Evolutionary conservation across 1,140 invertebrate species (phyloP).

Genomic region (Diachasma alloeum): DNA sequence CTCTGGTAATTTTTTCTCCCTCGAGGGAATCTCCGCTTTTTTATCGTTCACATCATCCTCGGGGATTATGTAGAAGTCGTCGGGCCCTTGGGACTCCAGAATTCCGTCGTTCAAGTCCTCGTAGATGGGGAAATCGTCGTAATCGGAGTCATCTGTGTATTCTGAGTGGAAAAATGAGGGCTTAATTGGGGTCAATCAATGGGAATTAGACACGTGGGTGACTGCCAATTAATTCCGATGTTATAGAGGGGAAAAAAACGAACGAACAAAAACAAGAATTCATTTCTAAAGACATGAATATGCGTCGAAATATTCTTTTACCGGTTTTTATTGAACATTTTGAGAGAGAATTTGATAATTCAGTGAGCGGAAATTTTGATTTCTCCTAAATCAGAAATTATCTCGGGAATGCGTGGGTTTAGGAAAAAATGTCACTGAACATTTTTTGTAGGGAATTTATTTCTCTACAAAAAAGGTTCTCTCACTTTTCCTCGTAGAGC

Average conservation of each 20-base stretch:
- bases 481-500: too few species aligned
- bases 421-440: too few species aligned
- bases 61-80: slow-evolving; percentile 47
- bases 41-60: slow-evolving; percentile 12
- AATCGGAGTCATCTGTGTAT: slow-evolving; percentile 49
- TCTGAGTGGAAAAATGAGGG: slow-evolving; percentile 33
- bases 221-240: not conserved
- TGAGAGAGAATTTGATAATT: too few species aligned
- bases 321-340: too few species aligned
- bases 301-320: too few species aligned
- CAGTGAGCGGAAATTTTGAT: too few species aligned
- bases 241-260: not conserved
- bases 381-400: too few species aligned
- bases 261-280: too few species aligned
- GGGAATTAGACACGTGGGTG: not conserved
- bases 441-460: too few species aligned
- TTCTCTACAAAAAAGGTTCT: too few species aligned
- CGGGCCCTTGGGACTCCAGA: slow-evolving; percentile 10
- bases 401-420: too few species aligned
- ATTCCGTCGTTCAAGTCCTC: slow-evolving; percentile 37
- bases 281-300: too few species aligned
- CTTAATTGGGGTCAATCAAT: not conserved
- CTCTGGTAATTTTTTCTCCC: slow-evolving; percentile 32
- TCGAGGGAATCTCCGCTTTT: not conserved
- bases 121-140: slow-evolving; percentile 46